Evolutionary conservation across 92 coral and sea anemone genomes (phyloP).

Genomic region (Paragorgia papillata): DNA sequence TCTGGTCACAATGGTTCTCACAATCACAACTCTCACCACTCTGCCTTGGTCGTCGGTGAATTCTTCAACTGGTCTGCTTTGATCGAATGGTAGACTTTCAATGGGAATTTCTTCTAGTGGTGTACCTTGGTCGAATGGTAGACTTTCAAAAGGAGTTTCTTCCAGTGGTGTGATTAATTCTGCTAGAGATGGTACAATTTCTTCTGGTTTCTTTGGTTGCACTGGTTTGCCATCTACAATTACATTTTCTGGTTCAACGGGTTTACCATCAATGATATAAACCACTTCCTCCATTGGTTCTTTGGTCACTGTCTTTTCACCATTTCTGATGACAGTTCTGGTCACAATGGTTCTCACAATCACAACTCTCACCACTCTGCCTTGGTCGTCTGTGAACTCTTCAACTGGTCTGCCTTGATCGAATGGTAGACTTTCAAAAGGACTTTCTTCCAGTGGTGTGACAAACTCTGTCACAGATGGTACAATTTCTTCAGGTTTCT

Average conservation of each 20-base stretch:
- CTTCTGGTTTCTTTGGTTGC: conserved; percentile 27
- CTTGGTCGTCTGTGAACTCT: conserved; percentile 47
- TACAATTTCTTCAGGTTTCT: background rate
- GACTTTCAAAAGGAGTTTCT: background rate
- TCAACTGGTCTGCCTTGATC: conserved; percentile 41
- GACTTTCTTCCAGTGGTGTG: background rate
- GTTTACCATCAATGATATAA: conserved; percentile 37
- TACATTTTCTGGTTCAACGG: conserved; percentile 31
- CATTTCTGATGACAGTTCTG: conserved; percentile 40
- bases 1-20: conserved; percentile 15
- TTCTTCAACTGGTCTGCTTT: too few relatives aligned
- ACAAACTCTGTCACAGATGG: background rate
- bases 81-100: too few relatives aligned
- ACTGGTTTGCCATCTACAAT: conserved; percentile 38
- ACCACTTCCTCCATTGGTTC: conserved; percentile 41
- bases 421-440: background rate
- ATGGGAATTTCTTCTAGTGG: conserved; percentile 30
- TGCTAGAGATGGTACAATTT: background rate
- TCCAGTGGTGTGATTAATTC: background rate
- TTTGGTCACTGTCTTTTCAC: conserved; percentile 38
- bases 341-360: background rate
- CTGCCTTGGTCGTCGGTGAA: too few relatives aligned
- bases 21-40: conserved; percentile 24
- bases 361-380: conserved; percentile 17
- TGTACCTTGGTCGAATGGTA: conserved; percentile 10